These are phyloP conservation scores for Spinus pinus DNA, from an alignment of 2,797 vertebrate species.

Conservation along the genomic window DNA sequence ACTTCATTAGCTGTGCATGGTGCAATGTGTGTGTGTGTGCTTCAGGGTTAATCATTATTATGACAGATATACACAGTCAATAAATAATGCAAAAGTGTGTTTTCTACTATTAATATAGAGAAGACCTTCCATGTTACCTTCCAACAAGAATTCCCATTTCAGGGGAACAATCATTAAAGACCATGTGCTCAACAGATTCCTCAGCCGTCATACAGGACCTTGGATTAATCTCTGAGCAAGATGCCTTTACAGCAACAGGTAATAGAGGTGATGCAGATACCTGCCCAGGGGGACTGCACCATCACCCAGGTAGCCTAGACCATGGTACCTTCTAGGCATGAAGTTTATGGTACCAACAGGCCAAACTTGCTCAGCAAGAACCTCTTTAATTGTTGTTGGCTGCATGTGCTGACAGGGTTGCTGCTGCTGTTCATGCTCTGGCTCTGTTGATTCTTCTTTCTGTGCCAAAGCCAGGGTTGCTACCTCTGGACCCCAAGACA, in stretches of 20 bases:
- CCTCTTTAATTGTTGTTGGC: background rate
- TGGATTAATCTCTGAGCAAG: background rate
- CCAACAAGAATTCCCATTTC: background rate
- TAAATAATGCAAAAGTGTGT: background rate
- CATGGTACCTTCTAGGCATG: background rate
- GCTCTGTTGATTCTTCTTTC: background rate
- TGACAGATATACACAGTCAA: background rate
- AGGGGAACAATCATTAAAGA: background rate
- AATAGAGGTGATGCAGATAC: background rate
- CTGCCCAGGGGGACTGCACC: background rate
- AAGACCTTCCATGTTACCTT: background rate
- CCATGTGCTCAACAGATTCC: background rate
- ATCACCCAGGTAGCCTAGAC: background rate
- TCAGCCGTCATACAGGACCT: background rate
- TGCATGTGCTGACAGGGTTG: background rate
- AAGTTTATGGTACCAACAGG: background rate
- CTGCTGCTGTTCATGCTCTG: background rate
- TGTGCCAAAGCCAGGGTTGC: background rate
- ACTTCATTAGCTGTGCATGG: background rate
- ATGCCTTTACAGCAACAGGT: background rate
- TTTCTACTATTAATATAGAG: background rate
- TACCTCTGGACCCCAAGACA: background rate
- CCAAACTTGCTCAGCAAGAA: background rate
- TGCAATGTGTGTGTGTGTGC: background rate
- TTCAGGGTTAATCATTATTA: background rate